A percentile compares a stretch with the other conserved stretches of the same genome.
These are phyloP conservation scores for Troglohyphantes excavatus DNA, from an alignment of 2,888 invertebrate genomes.

Conservation along the genomic window DNA sequence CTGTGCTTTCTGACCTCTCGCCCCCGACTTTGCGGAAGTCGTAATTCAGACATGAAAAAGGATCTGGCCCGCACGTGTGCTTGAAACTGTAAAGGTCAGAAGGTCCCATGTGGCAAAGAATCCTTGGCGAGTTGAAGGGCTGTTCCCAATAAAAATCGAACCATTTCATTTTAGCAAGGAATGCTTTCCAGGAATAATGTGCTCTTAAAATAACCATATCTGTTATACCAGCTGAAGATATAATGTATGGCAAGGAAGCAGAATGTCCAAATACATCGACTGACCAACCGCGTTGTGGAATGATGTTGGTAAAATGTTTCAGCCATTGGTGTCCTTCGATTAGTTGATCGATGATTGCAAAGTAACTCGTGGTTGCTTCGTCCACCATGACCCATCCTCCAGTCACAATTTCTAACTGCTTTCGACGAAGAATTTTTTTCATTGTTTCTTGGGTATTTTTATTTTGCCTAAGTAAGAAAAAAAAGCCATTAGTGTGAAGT, in stretches of 20 bases:
- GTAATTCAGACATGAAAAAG: constrained; percentile 85
- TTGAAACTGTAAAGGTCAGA: constrained; percentile 98
- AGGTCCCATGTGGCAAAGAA: constrained; percentile 96
- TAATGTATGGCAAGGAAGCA: constrained; percentile 94
- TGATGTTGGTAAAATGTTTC: constrained; percentile 88
- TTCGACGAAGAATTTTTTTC: constrained; percentile 90
- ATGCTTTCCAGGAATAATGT: constrained; percentile 97
- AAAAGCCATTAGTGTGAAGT: not conserved
- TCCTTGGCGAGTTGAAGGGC: constrained; percentile 86
- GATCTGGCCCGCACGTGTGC: constrained; percentile 97
- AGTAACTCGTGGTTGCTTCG: constrained; percentile 94
- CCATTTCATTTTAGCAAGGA: constrained; percentile 89
- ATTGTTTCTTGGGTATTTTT: constrained; percentile 82
- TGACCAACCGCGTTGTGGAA: constrained; percentile 94
- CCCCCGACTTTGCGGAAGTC: constrained; percentile 84
- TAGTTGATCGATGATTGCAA: constrained; percentile 93
- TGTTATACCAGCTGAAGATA: constrained; percentile 90
- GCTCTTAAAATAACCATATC: constrained; percentile 96
- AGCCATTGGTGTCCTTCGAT: constrained; percentile 97
- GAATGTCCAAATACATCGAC: constrained; percentile 99
- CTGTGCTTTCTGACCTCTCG: constrained; percentile 93
- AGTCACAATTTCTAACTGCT: constrained; percentile 93
- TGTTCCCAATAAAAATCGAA: constrained; percentile 97
- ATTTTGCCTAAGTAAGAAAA: constrained; percentile 44
- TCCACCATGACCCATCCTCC: constrained; percentile 99